Evolutionary conservation across 2,888 invertebrate species (phyloP).

Genomic region (Apocheima hispidaria): DNA sequence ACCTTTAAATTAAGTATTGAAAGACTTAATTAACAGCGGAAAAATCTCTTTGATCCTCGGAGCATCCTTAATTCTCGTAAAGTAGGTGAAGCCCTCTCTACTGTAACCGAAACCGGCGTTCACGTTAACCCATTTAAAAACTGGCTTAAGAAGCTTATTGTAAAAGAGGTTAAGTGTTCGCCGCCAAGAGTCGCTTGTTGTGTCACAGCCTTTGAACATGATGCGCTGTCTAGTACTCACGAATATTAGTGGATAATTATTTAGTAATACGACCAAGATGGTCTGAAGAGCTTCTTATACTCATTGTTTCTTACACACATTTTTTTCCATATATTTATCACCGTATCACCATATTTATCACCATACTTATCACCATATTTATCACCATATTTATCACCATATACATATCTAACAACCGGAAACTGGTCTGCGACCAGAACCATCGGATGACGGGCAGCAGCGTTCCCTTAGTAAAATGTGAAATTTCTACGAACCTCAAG

Average conservation of each 20-base stretch:
- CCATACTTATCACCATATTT: too few species aligned
- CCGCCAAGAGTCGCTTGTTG: constrained; percentile 39
- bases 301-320: not conserved
- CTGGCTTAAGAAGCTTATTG: constrained; percentile 56
- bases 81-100: constrained; percentile 27
- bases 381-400: too few species aligned
- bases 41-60: not conserved
- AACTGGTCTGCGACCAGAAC: too few species aligned
- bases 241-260: constrained; percentile 9
- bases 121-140: constrained; percentile 58
- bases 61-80: constrained; percentile 12
- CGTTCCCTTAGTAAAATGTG: too few species aligned
- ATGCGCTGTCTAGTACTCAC: not conserved
- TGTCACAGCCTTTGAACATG: constrained; percentile 27
- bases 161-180: constrained; percentile 61
- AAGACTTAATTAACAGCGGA: not conserved
- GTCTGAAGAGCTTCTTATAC: not conserved
- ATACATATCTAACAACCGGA: too few species aligned
- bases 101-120: constrained; percentile 30
- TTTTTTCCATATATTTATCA: not conserved
- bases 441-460: too few species aligned
- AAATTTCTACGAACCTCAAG: too few species aligned
- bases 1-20: too few species aligned
- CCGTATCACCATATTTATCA: too few species aligned
- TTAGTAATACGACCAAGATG: not conserved